Evolutionary conservation across 2,797 vertebrate genomes (phyloP), one percentile per base, ranked within the genome.

Genomic region (Tapera naevia): DNA sequence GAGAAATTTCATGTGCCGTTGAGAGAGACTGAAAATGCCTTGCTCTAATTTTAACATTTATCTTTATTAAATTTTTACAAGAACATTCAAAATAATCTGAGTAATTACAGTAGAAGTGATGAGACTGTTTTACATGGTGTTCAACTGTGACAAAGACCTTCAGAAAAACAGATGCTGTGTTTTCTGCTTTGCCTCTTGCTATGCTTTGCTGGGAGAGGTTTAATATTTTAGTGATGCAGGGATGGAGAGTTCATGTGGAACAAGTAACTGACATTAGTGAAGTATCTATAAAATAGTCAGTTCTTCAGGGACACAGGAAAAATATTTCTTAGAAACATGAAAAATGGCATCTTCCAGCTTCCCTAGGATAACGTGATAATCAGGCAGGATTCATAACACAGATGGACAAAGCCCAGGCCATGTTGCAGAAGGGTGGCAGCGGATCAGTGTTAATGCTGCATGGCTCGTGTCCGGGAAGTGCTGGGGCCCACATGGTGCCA

Each of bases 21-120:
- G 46, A 50, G 72, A 73, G 64, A 78, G 48, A 39, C 74, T 56
- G 85, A 48, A 88, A 79, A 66, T 41, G 43, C 37, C 73, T 73
- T 46, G 61, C 57, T 89, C 65, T 83, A 35, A 14, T 91, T 91
- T 91, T 82, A 65, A 37, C 72, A 53, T 91, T 57, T 53, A 66
- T 96, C 92, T 88, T 82, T 78, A 96, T 94, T 91, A 97, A 90
- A n/a, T 41, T 93, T 96, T 95, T 85, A 93, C 53, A 74, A 86
- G 91, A 80, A 80, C 37, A 30, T 76, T 90, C 45, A 43, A 74
- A 86, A 90, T 90, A 80, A 82, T 46, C 41, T 10, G 37, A 48
- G 14, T 88, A 94, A 88, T 80, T 89, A 30, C 17, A 54, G 50
- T 23, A 51, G 86, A 71, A 81, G 25, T 27, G 51, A 83, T 93